phyloP scores from a whole-genome alignment of 1,140 invertebrate species.

The Eciton burchellii region DNA sequence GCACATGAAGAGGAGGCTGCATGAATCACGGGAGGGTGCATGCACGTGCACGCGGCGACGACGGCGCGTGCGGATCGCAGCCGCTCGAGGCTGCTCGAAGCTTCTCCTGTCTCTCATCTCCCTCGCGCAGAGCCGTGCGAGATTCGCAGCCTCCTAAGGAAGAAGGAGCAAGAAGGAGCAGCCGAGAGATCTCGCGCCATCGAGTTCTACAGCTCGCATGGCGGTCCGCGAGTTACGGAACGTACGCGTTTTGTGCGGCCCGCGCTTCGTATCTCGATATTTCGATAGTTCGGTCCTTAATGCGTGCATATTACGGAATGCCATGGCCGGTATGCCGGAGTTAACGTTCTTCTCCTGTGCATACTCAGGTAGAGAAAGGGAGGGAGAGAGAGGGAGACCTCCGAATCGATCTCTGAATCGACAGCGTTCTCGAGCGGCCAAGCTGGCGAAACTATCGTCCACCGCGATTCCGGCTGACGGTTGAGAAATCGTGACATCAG shows the following conservation, averaged over 20 bases:
- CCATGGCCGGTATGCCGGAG: not conserved
- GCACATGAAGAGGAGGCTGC: too few relatives aligned
- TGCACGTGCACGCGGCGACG: not conserved
- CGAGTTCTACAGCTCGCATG: not conserved
- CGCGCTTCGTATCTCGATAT: not conserved
- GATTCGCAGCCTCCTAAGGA: too few relatives aligned
- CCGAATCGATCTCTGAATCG: constrained; percentile 16
- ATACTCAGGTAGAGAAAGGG: too few relatives aligned
- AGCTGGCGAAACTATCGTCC: constrained; percentile 49
- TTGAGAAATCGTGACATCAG: constrained; percentile 49
- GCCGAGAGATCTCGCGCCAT: not conserved
- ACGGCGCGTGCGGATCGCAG: not conserved
- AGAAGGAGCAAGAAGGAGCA: not conserved
- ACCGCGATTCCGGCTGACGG: not conserved
- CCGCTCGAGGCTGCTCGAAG: too few relatives aligned
- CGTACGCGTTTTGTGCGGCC: too few relatives aligned
- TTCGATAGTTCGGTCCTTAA: not conserved
- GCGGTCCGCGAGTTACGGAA: not conserved
- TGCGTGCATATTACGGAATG: not conserved
- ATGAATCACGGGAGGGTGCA: not conserved
- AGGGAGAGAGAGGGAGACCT: not conserved
- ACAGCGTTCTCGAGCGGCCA: constrained; percentile 2
- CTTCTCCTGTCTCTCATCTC: too few relatives aligned
- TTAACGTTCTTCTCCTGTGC: not conserved
- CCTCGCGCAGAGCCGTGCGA: too few relatives aligned